These are phyloP conservation scores for Orgyia antiqua DNA, from an alignment of 2,888 invertebrate species.

Conservation along the genomic window DNA sequence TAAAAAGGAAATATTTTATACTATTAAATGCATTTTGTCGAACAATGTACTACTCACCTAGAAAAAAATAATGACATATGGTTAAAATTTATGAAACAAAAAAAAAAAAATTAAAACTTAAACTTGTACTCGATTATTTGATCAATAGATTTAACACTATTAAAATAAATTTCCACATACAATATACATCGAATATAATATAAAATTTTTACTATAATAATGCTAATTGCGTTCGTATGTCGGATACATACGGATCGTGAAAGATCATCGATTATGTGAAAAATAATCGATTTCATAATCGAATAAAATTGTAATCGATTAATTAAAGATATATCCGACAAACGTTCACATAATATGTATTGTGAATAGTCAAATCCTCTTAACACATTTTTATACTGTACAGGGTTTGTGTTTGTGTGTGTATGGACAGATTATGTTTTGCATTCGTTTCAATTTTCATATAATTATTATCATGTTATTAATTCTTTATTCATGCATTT, in stretches of 20 bases:
- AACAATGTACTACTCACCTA: conserved; percentile 60
- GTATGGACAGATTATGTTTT: conserved; percentile 31
- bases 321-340: no score
- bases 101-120: conserved; percentile 26
- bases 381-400: conserved; percentile 50
- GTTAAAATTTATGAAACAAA: conserved; percentile 21
- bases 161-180: conserved; percentile 61
- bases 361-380: conserved; percentile 42
- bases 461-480: no score
- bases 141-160: conserved; percentile 59
- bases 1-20: no score
- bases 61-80: conserved; percentile 35
- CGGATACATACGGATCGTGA: conserved; percentile 8
- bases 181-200: conserved; percentile 67
- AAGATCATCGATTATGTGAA: no score
- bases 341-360: conserved; percentile 16
- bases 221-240: conserved; percentile 26
- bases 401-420: conserved; percentile 36
- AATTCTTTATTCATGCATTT: no score
- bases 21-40: conserved; percentile 64
- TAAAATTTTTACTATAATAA: conserved; percentile 49
- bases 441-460: conserved; percentile 15
- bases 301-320: no score
- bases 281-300: no score
- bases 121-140: conserved; percentile 51